These are phyloP conservation scores for Hydrotaea cyrtoneurina DNA, from an alignment of 2,888 invertebrate species.

Conservation along the genomic window DNA sequence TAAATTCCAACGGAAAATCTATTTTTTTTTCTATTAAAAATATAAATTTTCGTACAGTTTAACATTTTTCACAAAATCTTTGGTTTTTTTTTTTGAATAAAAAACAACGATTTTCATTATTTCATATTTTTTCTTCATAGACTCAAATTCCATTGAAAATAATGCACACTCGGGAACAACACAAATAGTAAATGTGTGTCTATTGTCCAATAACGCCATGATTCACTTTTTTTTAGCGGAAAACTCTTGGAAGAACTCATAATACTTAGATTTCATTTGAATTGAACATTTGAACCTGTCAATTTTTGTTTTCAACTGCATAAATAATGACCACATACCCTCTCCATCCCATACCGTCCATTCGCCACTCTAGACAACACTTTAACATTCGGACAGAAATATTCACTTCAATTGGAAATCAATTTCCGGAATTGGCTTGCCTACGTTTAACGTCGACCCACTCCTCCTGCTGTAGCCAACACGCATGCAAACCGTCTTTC, in stretches of 20 bases:
- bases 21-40: no score
- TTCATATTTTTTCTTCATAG: no score
- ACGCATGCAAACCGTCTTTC: background rate
- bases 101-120: no score
- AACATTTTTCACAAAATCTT: no score
- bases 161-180: background rate
- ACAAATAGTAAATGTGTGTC: background rate
- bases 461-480: background rate
- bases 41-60: no score
- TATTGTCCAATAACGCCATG: background rate
- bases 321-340: background rate
- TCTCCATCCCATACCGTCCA: background rate
- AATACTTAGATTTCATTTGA: background rate
- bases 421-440: conserved; percentile 60
- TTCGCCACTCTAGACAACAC: conserved; percentile 22
- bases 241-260: conserved; percentile 21
- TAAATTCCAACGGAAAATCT: no score
- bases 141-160: background rate
- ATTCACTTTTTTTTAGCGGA: background rate
- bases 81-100: no score
- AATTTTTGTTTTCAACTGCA: conserved; percentile 25
- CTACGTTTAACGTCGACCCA: background rate
- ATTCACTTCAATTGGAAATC: conserved; percentile 54
- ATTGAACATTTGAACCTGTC: conserved; percentile 47
- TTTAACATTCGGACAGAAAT: conserved; percentile 34